These are phyloP conservation scores for Heterotis niloticus DNA, from an alignment of 2,113 vertebrate species.

Conservation along the genomic window DNA sequence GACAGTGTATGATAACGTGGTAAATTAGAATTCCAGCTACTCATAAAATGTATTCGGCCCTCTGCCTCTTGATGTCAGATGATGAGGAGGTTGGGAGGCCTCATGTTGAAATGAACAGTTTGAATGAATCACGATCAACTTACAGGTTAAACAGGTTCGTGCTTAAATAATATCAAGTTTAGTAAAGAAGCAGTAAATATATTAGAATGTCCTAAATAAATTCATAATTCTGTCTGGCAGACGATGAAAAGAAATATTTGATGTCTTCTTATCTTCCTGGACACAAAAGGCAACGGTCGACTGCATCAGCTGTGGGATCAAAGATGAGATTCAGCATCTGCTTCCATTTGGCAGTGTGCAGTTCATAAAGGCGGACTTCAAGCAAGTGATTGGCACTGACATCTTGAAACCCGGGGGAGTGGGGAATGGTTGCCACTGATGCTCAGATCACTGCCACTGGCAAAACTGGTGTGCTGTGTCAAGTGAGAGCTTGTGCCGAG, in stretches of 20 bases:
- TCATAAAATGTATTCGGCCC: no score
- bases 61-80: no score
- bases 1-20: no score
- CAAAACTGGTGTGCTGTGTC: slow-evolving; percentile 1
- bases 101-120: no score
- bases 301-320: slow-evolving; percentile 28
- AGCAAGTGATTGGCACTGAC: no score
- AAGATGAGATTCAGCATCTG: slow-evolving; percentile 27
- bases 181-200: no score
- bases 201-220: background rate
- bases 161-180: no score
- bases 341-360: slow-evolving; percentile 42
- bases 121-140: no score
- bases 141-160: no score
- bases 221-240: background rate
- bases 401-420: background rate
- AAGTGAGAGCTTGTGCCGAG: slow-evolving; percentile 21
- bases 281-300: background rate
- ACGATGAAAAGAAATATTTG: no score
- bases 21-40: no score
- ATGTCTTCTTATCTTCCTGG: background rate
- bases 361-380: slow-evolving; percentile 35
- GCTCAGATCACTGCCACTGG: background rate
- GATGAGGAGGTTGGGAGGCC: no score
- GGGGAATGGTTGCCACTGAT: background rate